Evolutionary conservation across 2,888 invertebrate species (phyloP).

Genomic region (Lepidochitona cinerea): DNA sequence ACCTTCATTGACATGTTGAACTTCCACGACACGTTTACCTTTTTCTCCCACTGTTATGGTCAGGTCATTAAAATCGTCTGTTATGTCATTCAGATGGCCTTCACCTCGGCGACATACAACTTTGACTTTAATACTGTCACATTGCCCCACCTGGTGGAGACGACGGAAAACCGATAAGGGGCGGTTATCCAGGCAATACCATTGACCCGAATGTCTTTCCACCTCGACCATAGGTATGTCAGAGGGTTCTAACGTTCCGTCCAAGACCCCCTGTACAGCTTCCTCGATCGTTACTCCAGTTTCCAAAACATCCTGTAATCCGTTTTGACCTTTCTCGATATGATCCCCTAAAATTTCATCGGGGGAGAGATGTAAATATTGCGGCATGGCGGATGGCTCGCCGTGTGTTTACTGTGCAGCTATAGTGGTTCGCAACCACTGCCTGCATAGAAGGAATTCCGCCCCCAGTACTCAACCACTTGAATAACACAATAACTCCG

Average conservation of each 20-base stretch:
- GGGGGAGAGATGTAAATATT: neutral
- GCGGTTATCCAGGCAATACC: neutral
- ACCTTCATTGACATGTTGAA: neutral
- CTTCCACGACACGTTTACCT: neutral
- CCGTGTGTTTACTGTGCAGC: neutral
- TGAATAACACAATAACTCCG: too few relatives aligned
- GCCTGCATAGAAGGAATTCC: too few relatives aligned
- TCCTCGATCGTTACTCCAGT: neutral
- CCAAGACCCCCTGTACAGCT: neutral
- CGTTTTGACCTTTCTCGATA: neutral
- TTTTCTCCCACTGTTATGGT: neutral
- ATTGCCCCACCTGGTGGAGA: conserved; percentile 3
- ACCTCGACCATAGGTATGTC: conserved; percentile 4
- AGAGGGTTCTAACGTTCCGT: neutral
- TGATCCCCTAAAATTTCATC: neutral
- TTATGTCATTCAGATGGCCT: neutral
- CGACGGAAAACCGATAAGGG: neutral
- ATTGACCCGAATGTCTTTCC: neutral
- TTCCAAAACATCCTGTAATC: neutral
- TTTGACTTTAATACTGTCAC: neutral
- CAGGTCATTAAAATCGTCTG: conserved; percentile 1
- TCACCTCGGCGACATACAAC: neutral
- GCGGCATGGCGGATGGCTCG: neutral
- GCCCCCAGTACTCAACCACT: too few relatives aligned
- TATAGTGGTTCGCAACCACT: neutral